Percentiles rank a stretch among this genome's conserved stretches.
These are phyloP conservation scores for Leptoclinus maculatus DNA, from an alignment of 2,797 vertebrate species.

Conservation along the genomic window DNA sequence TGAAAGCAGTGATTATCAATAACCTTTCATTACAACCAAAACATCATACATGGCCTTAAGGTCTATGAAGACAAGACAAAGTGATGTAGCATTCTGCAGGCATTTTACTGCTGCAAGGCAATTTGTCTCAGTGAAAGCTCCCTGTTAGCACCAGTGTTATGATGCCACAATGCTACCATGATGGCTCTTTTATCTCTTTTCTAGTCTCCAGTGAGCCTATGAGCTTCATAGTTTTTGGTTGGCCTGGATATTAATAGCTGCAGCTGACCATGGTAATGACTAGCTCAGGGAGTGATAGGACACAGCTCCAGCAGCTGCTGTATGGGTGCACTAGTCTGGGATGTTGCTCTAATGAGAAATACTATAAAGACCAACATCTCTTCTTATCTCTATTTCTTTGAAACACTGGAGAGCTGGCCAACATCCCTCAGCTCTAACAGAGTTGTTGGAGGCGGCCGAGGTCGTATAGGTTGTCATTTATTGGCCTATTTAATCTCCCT, in stretches of 20 bases:
- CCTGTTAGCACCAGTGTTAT: conserved; percentile 52
- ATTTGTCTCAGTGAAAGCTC: conserved; percentile 68
- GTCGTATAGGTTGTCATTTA: conserved; percentile 72
- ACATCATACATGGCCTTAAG: conserved; percentile 49
- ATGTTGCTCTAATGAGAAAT: conserved; percentile 67
- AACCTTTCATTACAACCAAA: conserved; percentile 67
- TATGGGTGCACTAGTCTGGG: conserved; percentile 23
- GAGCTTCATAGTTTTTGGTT: conserved; percentile 43
- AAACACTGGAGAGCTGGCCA: conserved; percentile 35
- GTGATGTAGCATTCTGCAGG: conserved; percentile 37
- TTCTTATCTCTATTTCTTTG: conserved; percentile 57
- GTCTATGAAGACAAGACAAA: conserved; percentile 48
- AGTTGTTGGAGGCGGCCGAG: conserved; percentile 31
- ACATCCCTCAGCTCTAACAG: conserved; percentile 59
- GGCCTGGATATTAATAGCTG: conserved; percentile 62
- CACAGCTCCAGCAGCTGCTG: conserved; percentile 45
- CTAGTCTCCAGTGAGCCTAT: conserved; percentile 46
- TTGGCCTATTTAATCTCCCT: conserved; percentile 71
- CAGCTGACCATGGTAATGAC: conserved; percentile 59
- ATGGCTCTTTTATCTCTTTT: conserved; percentile 64
- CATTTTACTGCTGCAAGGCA: conserved; percentile 41
- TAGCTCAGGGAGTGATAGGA: conserved; percentile 52
- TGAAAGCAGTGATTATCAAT: conserved; percentile 50
- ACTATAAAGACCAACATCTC: conserved; percentile 49
- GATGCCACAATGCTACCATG: conserved; percentile 57